Percentiles rank a stretch among this genome's conserved stretches.
Conservation (phyloP, 2,113 vertebrate species). For the Strix uralensis region DNA sequence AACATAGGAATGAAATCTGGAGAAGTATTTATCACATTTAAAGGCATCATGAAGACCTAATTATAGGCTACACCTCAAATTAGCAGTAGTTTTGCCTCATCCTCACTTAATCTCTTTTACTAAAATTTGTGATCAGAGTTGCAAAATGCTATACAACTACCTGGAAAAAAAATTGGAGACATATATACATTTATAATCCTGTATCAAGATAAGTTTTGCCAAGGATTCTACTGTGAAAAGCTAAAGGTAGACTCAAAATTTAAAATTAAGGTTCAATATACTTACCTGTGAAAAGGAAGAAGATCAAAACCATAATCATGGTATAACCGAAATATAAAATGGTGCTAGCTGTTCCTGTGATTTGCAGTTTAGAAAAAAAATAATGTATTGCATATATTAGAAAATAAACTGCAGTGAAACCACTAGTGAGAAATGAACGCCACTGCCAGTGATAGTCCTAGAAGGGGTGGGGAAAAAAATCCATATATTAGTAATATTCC, state of each 20-base stretch:
- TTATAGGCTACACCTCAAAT: neutral
- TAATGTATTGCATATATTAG: conserved; percentile 93
- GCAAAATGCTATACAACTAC: neutral
- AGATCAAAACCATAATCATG: conserved; percentile 95
- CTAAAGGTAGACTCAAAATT: neutral
- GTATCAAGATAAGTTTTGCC: neutral
- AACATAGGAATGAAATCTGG: neutral
- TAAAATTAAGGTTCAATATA: neutral
- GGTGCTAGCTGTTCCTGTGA: conserved; percentile 90
- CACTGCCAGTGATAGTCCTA: conserved; percentile 99
- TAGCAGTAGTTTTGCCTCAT: neutral
- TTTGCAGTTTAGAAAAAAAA: conserved; percentile 93
- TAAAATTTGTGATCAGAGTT: neutral
- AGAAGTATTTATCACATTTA: neutral
- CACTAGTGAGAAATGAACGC: conserved; percentile 97
- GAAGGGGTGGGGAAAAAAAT: neutral
- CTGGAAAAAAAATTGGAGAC: neutral
- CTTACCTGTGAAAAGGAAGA: conserved; percentile 93
- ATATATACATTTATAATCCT: neutral
- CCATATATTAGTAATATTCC: neutral
- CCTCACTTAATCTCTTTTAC: neutral
- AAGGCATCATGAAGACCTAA: neutral
- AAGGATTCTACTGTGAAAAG: neutral
- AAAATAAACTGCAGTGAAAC: conserved; percentile 96
- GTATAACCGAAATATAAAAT: conserved; percentile 95